phyloP scores from a whole-genome alignment of 2,113 vertebrate genomes.

The Turdus rufiventris region DNA sequence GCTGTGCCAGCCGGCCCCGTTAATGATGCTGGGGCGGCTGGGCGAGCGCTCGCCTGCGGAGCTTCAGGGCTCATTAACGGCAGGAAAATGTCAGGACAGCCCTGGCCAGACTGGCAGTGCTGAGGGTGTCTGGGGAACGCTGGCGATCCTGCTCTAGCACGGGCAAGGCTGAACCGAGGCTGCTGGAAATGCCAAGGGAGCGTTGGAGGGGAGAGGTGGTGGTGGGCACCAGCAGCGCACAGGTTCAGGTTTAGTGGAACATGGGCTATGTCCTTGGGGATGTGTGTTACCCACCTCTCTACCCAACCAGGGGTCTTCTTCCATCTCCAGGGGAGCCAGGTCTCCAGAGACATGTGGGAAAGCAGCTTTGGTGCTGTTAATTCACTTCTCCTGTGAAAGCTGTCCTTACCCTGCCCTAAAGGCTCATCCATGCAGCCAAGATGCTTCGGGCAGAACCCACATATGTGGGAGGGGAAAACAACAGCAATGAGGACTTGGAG shows the following conservation, averaged over 20 bases:
- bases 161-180: background rate
- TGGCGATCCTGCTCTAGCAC: background rate
- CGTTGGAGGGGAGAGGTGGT: fast-evolving
- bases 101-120: background rate
- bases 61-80: background rate
- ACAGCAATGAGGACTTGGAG: background rate
- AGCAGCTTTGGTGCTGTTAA: fast-evolving
- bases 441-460: background rate
- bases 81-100: background rate
- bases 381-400: background rate
- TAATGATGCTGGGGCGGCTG: background rate
- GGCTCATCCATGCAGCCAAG: background rate
- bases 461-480: fast-evolving
- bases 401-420: background rate
- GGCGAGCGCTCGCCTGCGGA: background rate
- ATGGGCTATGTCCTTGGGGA: fast-evolving
- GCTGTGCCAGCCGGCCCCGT: background rate
- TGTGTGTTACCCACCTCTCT: background rate
- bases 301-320: background rate
- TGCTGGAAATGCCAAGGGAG: background rate
- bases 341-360: fast-evolving
- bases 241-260: fast-evolving
- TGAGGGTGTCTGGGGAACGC: background rate
- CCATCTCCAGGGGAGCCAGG: background rate
- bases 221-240: fast-evolving